Evolutionary conservation across 2,797 vertebrate species (phyloP).

Genomic region (Acrocephalus scirpaceus): DNA sequence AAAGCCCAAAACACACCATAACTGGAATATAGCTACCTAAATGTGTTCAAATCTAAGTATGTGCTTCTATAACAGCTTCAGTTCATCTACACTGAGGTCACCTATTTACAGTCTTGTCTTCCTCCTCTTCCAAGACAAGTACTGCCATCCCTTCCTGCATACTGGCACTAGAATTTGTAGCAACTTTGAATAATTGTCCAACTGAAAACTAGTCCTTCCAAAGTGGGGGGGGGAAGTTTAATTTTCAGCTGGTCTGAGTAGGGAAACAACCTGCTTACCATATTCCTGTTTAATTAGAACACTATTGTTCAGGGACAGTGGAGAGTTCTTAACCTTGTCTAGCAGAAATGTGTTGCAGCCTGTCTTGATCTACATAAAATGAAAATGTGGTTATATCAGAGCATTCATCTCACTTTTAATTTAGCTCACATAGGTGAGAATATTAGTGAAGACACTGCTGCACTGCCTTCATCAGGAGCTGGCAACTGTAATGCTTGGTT

Average conservation of each 20-base stretch:
- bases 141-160: not conserved
- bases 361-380: conserved; percentile 71
- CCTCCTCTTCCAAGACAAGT: not conserved
- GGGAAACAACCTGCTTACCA: conserved; percentile 61
- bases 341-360: conserved; percentile 65
- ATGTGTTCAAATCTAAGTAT: not conserved
- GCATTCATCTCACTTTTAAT: conserved; percentile 69
- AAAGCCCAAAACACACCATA: accelerated
- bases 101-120: not conserved
- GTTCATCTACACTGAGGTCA: not conserved
- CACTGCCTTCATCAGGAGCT: conserved; percentile 51
- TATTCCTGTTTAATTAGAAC: conserved; percentile 66
- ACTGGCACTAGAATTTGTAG: not conserved
- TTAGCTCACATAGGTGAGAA: conserved; percentile 58
- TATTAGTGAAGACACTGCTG: conserved; percentile 66
- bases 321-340: conserved; percentile 71
- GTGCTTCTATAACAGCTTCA: not conserved
- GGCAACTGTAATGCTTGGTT: conserved; percentile 35
- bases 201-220: not conserved
- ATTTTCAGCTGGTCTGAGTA: conserved; percentile 49
- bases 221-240: not conserved
- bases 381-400: conserved; percentile 69
- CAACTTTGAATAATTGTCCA: not conserved
- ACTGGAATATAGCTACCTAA: not conserved
- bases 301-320: conserved; percentile 59